Conservation (phyloP, 2,888 invertebrate genomes). For the Cephus nigrinus region DNA sequence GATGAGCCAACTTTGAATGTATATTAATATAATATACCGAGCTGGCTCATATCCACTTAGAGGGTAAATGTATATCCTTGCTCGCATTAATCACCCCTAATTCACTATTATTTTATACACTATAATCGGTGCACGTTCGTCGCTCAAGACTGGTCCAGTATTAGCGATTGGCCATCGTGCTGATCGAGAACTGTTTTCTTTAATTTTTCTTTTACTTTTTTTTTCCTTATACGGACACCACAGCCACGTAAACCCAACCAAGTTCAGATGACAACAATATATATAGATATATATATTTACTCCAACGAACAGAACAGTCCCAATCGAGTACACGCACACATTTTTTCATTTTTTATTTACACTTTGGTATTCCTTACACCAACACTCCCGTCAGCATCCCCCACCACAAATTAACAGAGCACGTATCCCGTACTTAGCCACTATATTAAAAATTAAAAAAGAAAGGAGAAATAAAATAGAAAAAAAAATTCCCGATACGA, state of each 20-base stretch:
- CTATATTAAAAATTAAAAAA: not conserved
- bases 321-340: not conserved
- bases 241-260: slow-evolving; percentile 45
- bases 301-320: slow-evolving; percentile 8
- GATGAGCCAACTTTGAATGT: slow-evolving; percentile 60
- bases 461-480: not conserved
- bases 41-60: slow-evolving; percentile 57
- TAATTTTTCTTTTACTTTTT: slow-evolving; percentile 15
- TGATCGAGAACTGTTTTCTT: slow-evolving; percentile 39
- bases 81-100: slow-evolving; percentile 59
- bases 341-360: slow-evolving; percentile 16
- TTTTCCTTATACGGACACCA: slow-evolving; percentile 30
- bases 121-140: slow-evolving; percentile 56
- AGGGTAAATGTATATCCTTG: slow-evolving; percentile 57
- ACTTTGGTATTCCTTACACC: slow-evolving; percentile 9
- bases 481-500: not conserved
- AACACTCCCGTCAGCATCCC: not conserved
- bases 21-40: slow-evolving; percentile 66
- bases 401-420: not conserved
- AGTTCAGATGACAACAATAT: slow-evolving; percentile 39
- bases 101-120: slow-evolving; percentile 61
- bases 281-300: slow-evolving; percentile 12
- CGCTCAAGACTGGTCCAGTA: slow-evolving; percentile 45
- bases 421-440: not conserved
- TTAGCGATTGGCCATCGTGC: slow-evolving; percentile 36